These are phyloP conservation scores for Drosophila conformis DNA, from an alignment of 2,888 invertebrate species.

Conservation along the genomic window DNA sequence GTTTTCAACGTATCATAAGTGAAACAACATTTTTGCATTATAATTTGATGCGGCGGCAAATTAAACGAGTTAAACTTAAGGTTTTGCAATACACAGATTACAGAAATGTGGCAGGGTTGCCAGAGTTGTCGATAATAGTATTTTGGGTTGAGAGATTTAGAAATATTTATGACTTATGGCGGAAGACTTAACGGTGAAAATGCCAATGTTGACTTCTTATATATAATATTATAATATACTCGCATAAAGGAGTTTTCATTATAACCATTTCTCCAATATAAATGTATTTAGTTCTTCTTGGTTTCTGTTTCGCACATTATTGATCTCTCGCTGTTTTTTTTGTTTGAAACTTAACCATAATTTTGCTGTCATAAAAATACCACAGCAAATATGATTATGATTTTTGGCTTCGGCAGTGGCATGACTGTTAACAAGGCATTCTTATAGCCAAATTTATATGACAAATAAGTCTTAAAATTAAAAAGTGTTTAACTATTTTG, in stretches of 20 bases:
- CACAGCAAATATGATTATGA: constrained; percentile 6
- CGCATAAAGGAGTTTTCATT: not conserved
- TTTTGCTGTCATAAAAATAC: not conserved
- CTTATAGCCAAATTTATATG: constrained; percentile 33
- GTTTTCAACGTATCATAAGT: constrained; percentile 55
- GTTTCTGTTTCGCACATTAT: not conserved
- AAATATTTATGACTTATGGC: not conserved
- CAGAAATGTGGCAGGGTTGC: constrained; percentile 41
- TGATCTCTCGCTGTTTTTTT: not conserved
- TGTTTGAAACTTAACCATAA: constrained; percentile 44
- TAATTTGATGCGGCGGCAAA: constrained; percentile 46
- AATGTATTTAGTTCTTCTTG: not conserved
- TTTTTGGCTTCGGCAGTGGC: constrained; percentile 51
- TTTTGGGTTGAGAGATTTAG: not conserved
- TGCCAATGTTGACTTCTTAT: not conserved
- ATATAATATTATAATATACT: not conserved
- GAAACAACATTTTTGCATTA: constrained; percentile 76
- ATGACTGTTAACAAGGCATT: constrained; percentile 37
- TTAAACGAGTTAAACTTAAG: constrained; percentile 18
- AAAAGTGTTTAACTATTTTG: constrained; percentile 10
- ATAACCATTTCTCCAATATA: not conserved
- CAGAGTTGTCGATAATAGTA: constrained; percentile 15
- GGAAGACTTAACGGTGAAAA: not conserved
- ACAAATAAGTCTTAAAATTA: constrained; percentile 18
- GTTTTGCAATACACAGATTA: not conserved